Evolutionary conservation across 2,888 invertebrate species (phyloP).

Genomic region (Drosophila nr. perissopoda): DNA sequence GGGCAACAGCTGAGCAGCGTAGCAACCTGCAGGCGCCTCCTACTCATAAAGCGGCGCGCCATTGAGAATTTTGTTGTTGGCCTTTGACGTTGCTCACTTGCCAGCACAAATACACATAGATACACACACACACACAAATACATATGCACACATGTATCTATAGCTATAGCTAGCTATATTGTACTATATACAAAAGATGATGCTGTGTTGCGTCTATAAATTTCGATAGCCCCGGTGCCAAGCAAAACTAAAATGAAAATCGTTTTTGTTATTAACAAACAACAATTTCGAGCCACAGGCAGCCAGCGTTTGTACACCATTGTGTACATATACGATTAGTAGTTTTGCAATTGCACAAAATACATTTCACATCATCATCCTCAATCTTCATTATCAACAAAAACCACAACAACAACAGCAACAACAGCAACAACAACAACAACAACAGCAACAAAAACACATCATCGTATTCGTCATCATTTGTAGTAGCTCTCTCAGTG

Average conservation of each 20-base stretch:
- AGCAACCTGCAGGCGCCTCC: slow-evolving; percentile 52
- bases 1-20: slow-evolving; percentile 72
- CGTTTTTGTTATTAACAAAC: slow-evolving; percentile 62
- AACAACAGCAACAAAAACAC: not conserved
- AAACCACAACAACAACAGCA: not conserved
- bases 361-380: slow-evolving; percentile 40
- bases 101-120: slow-evolving; percentile 15
- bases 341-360: slow-evolving; percentile 55
- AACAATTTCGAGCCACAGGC: slow-evolving; percentile 27
- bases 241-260: slow-evolving; percentile 53
- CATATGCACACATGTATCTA: slow-evolving; percentile 14
- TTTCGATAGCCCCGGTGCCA: slow-evolving; percentile 60
- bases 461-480: slow-evolving; percentile 22
- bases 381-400: slow-evolving; percentile 35
- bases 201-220: slow-evolving; percentile 59
- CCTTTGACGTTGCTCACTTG: slow-evolving; percentile 60
- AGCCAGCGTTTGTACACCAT: slow-evolving; percentile 1
- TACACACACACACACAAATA: slow-evolving; percentile 7
- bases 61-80: slow-evolving; percentile 66
- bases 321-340: slow-evolving; percentile 23
- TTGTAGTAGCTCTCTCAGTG: not conserved
- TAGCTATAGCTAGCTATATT: slow-evolving; percentile 35
- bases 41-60: slow-evolving; percentile 61
- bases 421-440: slow-evolving; percentile 23
- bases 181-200: slow-evolving; percentile 28